Conservation (phyloP, 2,113 vertebrate species). For the Pluvialis apricaria region DNA sequence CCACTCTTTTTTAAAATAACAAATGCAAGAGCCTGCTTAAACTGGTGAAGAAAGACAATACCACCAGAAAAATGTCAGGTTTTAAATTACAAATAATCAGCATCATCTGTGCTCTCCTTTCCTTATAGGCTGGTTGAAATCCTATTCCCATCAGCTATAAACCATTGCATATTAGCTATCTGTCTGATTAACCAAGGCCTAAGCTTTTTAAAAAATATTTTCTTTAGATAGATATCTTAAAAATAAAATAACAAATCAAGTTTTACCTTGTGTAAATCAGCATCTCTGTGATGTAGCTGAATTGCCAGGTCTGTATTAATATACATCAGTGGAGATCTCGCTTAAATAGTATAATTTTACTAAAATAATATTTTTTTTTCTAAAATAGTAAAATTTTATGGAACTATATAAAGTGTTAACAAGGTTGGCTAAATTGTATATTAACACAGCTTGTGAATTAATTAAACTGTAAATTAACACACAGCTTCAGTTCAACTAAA, state of each 20-base stretch:
- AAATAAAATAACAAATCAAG: not conserved
- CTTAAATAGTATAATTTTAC: not conserved
- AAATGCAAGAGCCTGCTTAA: not conserved
- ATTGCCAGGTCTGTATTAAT: not conserved
- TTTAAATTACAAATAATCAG: not conserved
- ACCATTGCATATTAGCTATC: not conserved
- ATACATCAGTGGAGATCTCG: not conserved
- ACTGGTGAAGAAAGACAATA: not conserved
- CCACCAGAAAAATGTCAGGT: not conserved
- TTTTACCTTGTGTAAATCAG: not conserved
- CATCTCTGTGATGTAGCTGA: not conserved
- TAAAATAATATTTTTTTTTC: not conserved
- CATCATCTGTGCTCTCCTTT: not conserved
- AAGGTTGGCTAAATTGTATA: not conserved
- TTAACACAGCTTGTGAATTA: not conserved
- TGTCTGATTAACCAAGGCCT: not conserved
- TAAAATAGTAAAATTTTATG: not conserved
- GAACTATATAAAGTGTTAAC: not conserved
- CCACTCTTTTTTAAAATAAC: not conserved
- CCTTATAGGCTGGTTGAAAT: not conserved
- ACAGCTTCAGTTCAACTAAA: not conserved
- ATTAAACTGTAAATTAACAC: not conserved
- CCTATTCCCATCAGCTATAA: not conserved
- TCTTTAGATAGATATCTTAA: not conserved
- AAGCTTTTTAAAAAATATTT: not conserved